Base-by-base conservation (phyloP, 1,140 invertebrate species). In the Spodoptera frugiperda region DNA sequence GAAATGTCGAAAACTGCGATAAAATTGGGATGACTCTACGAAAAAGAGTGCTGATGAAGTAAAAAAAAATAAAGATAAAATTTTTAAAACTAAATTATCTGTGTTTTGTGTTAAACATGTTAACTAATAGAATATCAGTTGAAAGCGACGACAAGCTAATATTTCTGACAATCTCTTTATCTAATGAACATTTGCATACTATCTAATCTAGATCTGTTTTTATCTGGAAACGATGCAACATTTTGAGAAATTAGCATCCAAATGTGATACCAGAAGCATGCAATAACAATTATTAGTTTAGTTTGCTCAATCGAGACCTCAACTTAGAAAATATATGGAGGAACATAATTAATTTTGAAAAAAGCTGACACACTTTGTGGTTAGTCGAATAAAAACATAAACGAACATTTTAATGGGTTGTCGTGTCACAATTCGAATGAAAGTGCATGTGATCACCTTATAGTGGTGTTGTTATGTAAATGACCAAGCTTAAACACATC, bases 171-270 rank as follows among this genome's bases (percentile, higher is more conserved):
- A 30, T 25, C 54, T 12, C 21, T 57, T 57, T 30, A 14, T 57
- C 12, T 44, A 8, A 39, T 39, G 14, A 61, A 61, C 25, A 39
- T 61, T 17, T 39, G 30, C 15, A 39, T 61, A n/a, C n/a, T 70
- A 70, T 70, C 65, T 70, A 10, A 54, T 53, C 25, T 30, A 70
- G 65, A 70, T 70, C 65, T 33, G 2, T 54, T 54, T 54, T 53
- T 53, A 70, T 70, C 21, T 70, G 19, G n/a, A 39, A 17, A 53
- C 57, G 12, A 51, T 51, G 15, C 48, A 51, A n/a, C 12, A 51
- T 59, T 59, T 15, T n/a, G 5, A 67, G 15, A n/a, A 25, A 21
- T 21, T 53, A 70, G n/a, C 10, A 54, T 70, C 33, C 5, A 33
- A 68, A n/a, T 51, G 3, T 65, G 61, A 65, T 65, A 65, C 8